Evolutionary conservation across 2,888 invertebrate genomes (phyloP), one percentile per base, ranked within the genome.

Genomic region (Apocheima hispidaria): DNA sequence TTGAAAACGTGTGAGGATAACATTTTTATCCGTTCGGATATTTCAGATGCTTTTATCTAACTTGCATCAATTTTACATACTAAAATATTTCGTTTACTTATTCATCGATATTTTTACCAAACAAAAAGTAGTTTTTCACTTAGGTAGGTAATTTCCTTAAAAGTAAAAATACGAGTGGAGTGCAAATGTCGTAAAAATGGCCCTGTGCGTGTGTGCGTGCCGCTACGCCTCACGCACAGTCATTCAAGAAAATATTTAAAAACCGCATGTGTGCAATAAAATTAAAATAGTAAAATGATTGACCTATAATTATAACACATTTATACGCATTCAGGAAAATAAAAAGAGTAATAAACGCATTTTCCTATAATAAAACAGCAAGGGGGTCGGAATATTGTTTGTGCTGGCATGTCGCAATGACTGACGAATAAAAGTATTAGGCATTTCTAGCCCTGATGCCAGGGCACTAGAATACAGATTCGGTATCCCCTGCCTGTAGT

Each of bases 221-320:
- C 40, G 30, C n/a, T 36, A 58, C 38, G 14, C 28, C 44, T 52
- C 59, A 59, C 59, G 59, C 59, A 21, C 49, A 28, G 33, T 28
- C 23, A 52, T 46, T 52, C 58, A 52, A 14, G 36, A 41, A 49
- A 60, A 53, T 53, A 41, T 60, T 60, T 41, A 49, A 35, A 52
- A 53, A 26, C 48, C 52, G 38, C 53, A 60, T 53, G 53, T 48
- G 59, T 48, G 53, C 53, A 48, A 60, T 60, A 53, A 60, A 60
- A 60, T 54, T 53, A 59, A 48, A 59, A 41, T 26, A 40, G 6
- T 35, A 16, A 20, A 41, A 40, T 48, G 30, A 35, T 35, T 40
- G 53, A 52, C 52, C 59, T 46, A n/a, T n/a, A 59, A 59, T 59
- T 59, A 40, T 18, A 35, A 4, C 28, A 33, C 49, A 49, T 56